A percentile compares a stretch with the other conserved stretches of the same genome.
Evolutionary conservation across 2,113 vertebrate genomes (phyloP).

Genomic region (Mesembrinibis cayennensis): DNA sequence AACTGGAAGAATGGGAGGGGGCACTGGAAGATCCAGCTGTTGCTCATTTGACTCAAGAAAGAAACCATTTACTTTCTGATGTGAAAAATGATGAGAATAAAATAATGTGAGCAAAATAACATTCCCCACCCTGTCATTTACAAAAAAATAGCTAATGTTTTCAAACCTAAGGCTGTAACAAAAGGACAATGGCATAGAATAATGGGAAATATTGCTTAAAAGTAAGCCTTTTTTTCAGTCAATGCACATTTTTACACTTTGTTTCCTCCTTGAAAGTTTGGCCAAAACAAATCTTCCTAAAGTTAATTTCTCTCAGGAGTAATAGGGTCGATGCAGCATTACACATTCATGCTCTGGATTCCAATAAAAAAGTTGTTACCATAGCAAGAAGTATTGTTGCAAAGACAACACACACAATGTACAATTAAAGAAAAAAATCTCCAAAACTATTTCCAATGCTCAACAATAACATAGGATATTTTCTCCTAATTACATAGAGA

Average conservation of each 20-base stretch:
- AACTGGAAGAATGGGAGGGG: constrained; percentile 16
- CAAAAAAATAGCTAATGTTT: not conserved
- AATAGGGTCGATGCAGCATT: not conserved
- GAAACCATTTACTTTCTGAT: not conserved
- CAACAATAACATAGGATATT: not conserved
- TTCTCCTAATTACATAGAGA: not conserved
- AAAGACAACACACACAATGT: constrained; percentile 20
- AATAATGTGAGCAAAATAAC: constrained; percentile 5
- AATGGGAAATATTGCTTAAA: constrained; percentile 10
- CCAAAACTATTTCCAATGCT: not conserved
- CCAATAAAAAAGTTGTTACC: constrained; percentile 51
- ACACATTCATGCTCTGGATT: constrained; percentile 18
- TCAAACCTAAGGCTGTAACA: not conserved
- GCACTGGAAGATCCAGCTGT: constrained; percentile 32
- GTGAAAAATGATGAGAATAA: not conserved
- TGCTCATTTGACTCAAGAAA: constrained; percentile 22
- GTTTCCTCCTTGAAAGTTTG: constrained; percentile 26
- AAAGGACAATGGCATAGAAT: not conserved
- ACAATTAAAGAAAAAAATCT: not conserved
- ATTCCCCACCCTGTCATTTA: constrained; percentile 12
- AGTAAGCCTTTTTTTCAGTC: not conserved
- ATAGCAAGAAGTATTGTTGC: constrained; percentile 54
- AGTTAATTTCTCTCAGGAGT: constrained; percentile 41
- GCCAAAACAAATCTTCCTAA: constrained; percentile 28
- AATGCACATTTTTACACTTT: constrained; percentile 25